Evolutionary conservation across 2,888 invertebrate genomes (phyloP), one percentile per base, ranked within the genome.

Genomic region (Leptopilina drosophilae): DNA sequence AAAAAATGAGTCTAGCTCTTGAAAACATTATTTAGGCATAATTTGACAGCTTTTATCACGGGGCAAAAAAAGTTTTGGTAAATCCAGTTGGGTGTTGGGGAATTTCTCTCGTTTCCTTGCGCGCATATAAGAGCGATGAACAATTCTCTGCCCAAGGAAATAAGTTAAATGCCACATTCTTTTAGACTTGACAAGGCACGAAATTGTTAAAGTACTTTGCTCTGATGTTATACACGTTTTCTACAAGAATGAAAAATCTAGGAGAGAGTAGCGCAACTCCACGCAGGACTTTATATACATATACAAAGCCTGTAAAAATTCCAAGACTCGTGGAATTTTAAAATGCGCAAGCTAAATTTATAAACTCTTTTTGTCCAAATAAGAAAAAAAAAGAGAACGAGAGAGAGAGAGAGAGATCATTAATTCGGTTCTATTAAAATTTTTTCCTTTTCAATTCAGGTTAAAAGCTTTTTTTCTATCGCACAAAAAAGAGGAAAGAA

Each of bases 111-210:
- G 14, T 6, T 9, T 53, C 15, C 53, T 73, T 53, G 26, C 8
- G 5, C 8, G 20, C 20, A 26, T 69, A 4, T 53, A 53, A n/a
- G 12, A 33, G 69, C 6, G 53, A 69, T 49, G 26, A 69, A 53
- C 7, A 69, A 69, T 69, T 69, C 7, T 69, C 33, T 33, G 53
- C 12, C n/a, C n/a, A 33, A 26, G 26, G 53, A 73, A 73, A 73
- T 56, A 73, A 33, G 69, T 73, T 53, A 69, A 69, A 69, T 69
- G 33, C 33, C 33, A 33, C 33, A 33, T 33, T 26, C 69, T 33
- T 69, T 69, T 69, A 69, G 69, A 53, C 26, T 69, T 69, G 69
- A 69, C 69, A 69, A 69, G 69, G 14, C 53, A 69, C 33, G 14
- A 69, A 69, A 69, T 69, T 53, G 69, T 69, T 69, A 20, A 26